Percentiles rank a stretch among this genome's conserved stretches.
phyloP scores from a whole-genome alignment of 2,888 invertebrate genomes.

The Adineta ricciae region DNA sequence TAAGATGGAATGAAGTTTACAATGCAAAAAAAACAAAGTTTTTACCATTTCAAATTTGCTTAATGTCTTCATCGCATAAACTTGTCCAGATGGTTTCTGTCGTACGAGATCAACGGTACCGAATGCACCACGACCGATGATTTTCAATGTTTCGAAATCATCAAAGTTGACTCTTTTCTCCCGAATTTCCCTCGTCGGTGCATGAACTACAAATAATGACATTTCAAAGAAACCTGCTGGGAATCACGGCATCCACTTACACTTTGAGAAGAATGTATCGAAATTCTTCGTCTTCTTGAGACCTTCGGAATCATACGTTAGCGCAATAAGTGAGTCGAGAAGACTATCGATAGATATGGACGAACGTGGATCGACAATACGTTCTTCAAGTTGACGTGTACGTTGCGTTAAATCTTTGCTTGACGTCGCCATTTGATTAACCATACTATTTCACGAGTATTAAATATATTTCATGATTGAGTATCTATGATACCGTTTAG shows the following conservation, averaged over 20 bases:
- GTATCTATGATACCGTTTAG: background rate
- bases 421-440: background rate
- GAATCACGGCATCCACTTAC: background rate
- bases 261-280: slow-evolving; percentile 30
- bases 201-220: background rate
- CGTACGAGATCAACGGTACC: slow-evolving; percentile 96
- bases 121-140: slow-evolving; percentile 95
- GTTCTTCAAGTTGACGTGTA: slow-evolving; percentile 25
- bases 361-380: slow-evolving; percentile 24
- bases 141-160: slow-evolving; percentile 88
- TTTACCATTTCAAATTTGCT: slow-evolving; percentile 93
- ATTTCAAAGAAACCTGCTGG: too few relatives aligned
- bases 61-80: slow-evolving; percentile 95
- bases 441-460: background rate
- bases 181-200: slow-evolving; percentile 9
- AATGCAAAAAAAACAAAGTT: too few relatives aligned
- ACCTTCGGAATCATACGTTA: slow-evolving; percentile 30
- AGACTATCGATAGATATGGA: slow-evolving; percentile 26
- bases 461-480: background rate
- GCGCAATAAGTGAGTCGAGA: slow-evolving; percentile 28
- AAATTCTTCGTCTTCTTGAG: slow-evolving; percentile 33
- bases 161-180: slow-evolving; percentile 25
- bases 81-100: slow-evolving; percentile 78
- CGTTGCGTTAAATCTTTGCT: slow-evolving; percentile 8
- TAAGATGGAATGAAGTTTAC: too few relatives aligned